Evolutionary conservation across 2,797 vertebrate species (phyloP).

Genomic region (Agapornis canus): DNA sequence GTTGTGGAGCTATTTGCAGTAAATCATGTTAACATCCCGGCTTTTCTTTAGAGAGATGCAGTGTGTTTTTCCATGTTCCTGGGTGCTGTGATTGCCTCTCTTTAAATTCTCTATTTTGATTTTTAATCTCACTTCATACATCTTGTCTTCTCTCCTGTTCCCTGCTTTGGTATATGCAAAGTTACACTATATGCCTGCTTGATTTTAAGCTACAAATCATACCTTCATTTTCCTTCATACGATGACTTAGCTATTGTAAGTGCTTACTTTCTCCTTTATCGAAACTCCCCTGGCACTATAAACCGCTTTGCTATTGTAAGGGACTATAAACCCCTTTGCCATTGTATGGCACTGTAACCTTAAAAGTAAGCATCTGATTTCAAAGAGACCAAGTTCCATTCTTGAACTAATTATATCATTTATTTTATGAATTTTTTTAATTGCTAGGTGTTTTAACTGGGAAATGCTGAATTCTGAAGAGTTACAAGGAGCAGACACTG

Average conservation of each 20-base stretch:
- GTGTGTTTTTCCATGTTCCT: constrained; percentile 28
- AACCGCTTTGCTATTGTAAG: constrained; percentile 62
- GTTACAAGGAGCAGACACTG: constrained; percentile 68
- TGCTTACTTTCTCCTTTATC: constrained; percentile 11
- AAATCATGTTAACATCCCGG: constrained; percentile 83
- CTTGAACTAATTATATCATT: constrained; percentile 81
- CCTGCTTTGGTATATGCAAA: not conserved
- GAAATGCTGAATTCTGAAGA: constrained; percentile 67
- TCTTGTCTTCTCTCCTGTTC: not conserved
- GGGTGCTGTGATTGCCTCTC: constrained; percentile 13
- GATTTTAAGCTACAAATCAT: not conserved
- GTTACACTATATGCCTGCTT: not conserved
- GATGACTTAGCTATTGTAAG: constrained; percentile 31
- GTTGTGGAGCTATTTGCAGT: constrained; percentile 81
- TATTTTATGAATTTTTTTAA: constrained; percentile 80
- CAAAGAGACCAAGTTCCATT: constrained; percentile 77
- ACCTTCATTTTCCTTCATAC: constrained; percentile 27
- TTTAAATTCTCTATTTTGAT: not conserved
- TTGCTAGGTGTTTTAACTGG: constrained; percentile 81
- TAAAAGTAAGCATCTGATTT: constrained; percentile 77
- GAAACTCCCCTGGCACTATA: constrained; percentile 68
- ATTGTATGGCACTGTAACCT: constrained; percentile 54
- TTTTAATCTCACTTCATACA: not conserved
- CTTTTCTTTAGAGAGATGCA: constrained; percentile 54
- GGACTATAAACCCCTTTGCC: constrained; percentile 66